Conservation (phyloP, 2,888 invertebrate genomes). For the Athrips mouffetella region DNA sequence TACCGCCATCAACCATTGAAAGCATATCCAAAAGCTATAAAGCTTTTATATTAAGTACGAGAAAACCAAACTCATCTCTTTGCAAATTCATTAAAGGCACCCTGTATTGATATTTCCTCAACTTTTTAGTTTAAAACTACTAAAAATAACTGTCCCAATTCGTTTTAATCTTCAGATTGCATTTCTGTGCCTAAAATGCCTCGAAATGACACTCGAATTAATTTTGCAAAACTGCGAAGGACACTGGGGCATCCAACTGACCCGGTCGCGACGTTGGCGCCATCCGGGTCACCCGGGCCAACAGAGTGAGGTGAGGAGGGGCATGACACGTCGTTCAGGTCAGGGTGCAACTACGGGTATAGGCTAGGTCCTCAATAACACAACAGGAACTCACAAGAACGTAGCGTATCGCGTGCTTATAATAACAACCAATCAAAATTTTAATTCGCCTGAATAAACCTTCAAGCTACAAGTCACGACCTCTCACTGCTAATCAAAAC, state of each 20-base stretch:
- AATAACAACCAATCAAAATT: background rate
- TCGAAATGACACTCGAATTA: conserved; percentile 32
- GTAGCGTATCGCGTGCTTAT: background rate
- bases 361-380: background rate
- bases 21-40: too few species aligned
- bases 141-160: background rate
- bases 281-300: conserved; percentile 67
- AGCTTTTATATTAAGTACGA: too few species aligned
- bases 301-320: conserved; percentile 9
- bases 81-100: too few species aligned
- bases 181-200: conserved; percentile 15
- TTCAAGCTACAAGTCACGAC: conserved; percentile 9
- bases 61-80: too few species aligned
- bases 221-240: conserved; percentile 52
- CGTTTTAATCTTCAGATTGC: conserved; percentile 11
- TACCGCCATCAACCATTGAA: too few species aligned
- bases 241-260: conserved; percentile 54
- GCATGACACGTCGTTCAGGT: conserved; percentile 11
- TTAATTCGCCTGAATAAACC: background rate
- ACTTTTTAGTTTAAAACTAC: background rate
- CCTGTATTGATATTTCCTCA: too few species aligned
- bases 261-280: conserved; percentile 74
- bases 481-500: conserved; percentile 13
- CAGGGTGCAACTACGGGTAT: conserved; percentile 7
- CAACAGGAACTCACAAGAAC: background rate